phyloP scores from a whole-genome alignment of 2,113 vertebrate genomes.

The Daubentonia madagascariensis region DNA sequence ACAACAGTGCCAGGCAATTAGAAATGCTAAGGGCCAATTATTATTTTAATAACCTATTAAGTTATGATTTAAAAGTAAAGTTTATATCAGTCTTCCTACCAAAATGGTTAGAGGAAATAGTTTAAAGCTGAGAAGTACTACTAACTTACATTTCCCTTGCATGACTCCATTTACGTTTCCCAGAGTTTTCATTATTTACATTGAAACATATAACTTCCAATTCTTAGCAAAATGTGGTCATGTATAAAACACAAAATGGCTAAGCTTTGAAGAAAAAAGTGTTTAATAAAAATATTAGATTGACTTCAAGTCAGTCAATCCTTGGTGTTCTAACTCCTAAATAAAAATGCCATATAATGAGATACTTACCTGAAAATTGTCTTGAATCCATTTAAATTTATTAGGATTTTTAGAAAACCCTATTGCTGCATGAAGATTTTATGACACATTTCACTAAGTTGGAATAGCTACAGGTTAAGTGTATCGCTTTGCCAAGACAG shows the following conservation, averaged over 20 bases:
- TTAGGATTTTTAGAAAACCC: neutral
- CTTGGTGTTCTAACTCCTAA: neutral
- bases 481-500: neutral
- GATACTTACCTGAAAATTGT: neutral
- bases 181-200: neutral
- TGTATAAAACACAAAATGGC: neutral
- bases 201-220: neutral
- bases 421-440: neutral
- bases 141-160: neutral
- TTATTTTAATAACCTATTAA: neutral
- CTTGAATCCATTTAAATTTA: slow-evolving; percentile 23
- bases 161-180: neutral
- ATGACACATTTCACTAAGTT: neutral
- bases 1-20: neutral
- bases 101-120: neutral
- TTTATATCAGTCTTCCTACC: neutral
- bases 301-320: neutral
- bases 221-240: neutral
- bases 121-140: neutral
- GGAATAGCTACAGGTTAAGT: neutral
- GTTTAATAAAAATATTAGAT: neutral
- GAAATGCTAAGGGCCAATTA: neutral
- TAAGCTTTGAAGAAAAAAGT: neutral
- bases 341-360: slow-evolving; percentile 9
- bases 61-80: neutral